Evolutionary conservation across 2,113 vertebrate species (phyloP).

Genomic region (Vicugna pacos): DNA sequence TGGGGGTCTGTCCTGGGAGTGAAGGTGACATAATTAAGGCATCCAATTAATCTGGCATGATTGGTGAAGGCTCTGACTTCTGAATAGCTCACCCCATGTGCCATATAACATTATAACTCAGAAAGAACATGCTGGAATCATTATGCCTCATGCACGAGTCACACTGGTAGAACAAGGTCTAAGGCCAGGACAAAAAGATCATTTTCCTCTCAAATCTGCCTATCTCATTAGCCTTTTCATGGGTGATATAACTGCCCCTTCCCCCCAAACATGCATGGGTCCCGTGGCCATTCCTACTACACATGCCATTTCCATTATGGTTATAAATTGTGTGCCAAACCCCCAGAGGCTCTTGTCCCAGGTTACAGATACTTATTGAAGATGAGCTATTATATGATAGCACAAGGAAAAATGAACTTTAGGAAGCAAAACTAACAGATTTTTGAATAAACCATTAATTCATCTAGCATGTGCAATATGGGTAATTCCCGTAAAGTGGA

Average conservation of each 20-base stretch:
- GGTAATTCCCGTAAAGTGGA: slow-evolving; percentile 5
- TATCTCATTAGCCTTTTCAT: slow-evolving; percentile 77
- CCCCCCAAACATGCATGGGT: not conserved
- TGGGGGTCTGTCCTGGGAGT: not conserved
- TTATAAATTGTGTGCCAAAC: slow-evolving; percentile 77
- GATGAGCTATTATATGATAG: slow-evolving; percentile 76
- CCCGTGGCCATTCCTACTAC: slow-evolving; percentile 58
- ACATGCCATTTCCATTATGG: slow-evolving; percentile 68
- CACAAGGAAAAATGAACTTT: slow-evolving; percentile 69
- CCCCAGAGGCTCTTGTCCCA: slow-evolving; percentile 45
- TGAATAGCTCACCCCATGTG: not conserved
- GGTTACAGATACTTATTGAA: slow-evolving; percentile 63
- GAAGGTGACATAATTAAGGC: slow-evolving; percentile 66
- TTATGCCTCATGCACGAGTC: slow-evolving; percentile 11
- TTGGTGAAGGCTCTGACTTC: slow-evolving; percentile 49
- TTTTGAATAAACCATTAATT: slow-evolving; percentile 61
- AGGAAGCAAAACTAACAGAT: slow-evolving; percentile 64
- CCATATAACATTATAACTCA: slow-evolving; percentile 13
- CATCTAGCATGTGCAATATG: slow-evolving; percentile 40
- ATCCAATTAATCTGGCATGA: slow-evolving; percentile 58
- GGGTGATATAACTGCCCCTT: slow-evolving; percentile 70
- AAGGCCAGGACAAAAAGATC: slow-evolving; percentile 72
- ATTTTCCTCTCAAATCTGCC: slow-evolving; percentile 75
- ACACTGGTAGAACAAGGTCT: slow-evolving; percentile 55
- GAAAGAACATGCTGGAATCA: slow-evolving; percentile 67